Percentiles rank a stretch among this genome's conserved stretches.
Conservation (phyloP, 2,888 invertebrate genomes). For the Lymantria monacha region DNA sequence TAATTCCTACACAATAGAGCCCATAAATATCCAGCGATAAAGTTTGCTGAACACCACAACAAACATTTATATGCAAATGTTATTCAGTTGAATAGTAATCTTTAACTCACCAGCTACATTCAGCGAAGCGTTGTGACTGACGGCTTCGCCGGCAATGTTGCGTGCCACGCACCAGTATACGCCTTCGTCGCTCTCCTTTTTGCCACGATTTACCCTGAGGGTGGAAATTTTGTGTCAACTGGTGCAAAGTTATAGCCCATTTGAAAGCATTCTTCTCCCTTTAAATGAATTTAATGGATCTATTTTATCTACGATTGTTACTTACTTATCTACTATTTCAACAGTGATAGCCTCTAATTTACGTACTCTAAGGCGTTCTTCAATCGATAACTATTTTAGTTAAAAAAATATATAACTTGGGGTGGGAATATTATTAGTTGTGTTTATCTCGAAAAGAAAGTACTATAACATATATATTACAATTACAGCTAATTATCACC, state of each 20-base stretch:
- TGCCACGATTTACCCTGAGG: constrained; percentile 91
- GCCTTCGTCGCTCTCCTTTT: constrained; percentile 96
- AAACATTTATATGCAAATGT: constrained; percentile 36
- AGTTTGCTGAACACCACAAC: constrained; percentile 9
- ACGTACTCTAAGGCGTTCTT: too few species aligned
- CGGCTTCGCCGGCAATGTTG: constrained; percentile 93
- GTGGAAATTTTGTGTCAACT: constrained; percentile 22
- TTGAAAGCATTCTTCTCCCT: background rate
- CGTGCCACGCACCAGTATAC: constrained; percentile 98
- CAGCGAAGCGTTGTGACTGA: constrained; percentile 96
- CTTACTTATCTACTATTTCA: too few species aligned
- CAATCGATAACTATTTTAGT: too few species aligned
- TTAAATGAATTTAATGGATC: background rate
- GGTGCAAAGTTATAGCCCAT: constrained; percentile 6
- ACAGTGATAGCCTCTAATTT: too few species aligned
- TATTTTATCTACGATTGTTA: background rate
- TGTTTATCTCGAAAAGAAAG: too few species aligned
- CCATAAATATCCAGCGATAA: constrained; percentile 8
- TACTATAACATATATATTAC: too few species aligned
- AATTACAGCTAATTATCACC: too few species aligned
- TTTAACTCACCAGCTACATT: constrained; percentile 92
- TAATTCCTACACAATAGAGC: background rate
- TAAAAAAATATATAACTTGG: too few species aligned
- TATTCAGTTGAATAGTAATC: constrained; percentile 5
- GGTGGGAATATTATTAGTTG: too few species aligned